Evolutionary conservation across 2,797 vertebrate species (phyloP).

Genomic region (Acanthis flammea): DNA sequence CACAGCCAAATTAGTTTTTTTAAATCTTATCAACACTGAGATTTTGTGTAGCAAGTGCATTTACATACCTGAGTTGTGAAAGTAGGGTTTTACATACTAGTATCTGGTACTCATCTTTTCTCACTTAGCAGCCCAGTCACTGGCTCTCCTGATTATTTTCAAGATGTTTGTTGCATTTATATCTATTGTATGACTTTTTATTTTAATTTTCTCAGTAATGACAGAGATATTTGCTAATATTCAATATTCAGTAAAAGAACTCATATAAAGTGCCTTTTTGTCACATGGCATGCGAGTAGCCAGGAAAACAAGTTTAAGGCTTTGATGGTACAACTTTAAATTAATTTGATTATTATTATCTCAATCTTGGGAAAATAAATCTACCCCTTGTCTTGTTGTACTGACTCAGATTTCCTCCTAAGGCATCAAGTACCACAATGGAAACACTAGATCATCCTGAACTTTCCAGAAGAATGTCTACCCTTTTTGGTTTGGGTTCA

Average conservation of each 20-base stretch:
- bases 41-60: background rate
- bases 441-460: background rate
- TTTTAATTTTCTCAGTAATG: background rate
- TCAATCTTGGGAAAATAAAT: background rate
- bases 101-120: background rate
- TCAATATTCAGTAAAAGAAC: background rate
- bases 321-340: background rate
- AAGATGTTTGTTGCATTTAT: background rate
- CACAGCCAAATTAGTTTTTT: background rate
- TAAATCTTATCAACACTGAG: background rate
- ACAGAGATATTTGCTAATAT: background rate
- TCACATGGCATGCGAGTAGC: background rate
- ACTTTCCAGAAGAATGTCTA: background rate
- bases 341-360: background rate
- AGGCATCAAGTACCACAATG: background rate
- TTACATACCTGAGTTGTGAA: background rate
- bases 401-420: background rate
- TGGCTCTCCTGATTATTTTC: background rate
- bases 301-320: background rate
- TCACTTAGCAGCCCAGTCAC: background rate
- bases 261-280: background rate
- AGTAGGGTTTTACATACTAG: background rate
- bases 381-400: background rate
- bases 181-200: background rate
- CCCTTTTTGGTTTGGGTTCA: background rate